Conservation (phyloP, 2,888 invertebrate genomes). For the Drosophila borborema region DNA sequence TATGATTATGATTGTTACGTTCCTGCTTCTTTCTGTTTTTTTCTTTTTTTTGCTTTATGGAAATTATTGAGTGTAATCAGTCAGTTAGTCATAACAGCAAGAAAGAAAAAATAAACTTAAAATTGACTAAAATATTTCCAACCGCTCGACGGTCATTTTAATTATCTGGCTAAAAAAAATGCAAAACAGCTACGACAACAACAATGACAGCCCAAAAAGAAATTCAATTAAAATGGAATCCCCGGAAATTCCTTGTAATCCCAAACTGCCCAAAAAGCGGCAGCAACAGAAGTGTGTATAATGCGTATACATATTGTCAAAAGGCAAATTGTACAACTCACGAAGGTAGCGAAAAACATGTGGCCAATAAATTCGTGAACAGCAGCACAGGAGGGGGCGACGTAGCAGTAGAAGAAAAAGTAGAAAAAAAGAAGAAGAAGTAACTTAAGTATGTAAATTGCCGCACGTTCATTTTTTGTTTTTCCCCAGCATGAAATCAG, state of each 20-base stretch:
- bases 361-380: constrained; percentile 73
- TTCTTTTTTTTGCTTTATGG: constrained; percentile 49
- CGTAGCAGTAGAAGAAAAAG: neutral
- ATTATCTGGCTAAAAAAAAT: constrained; percentile 66
- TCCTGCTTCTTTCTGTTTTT: constrained; percentile 17
- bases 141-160: constrained; percentile 58
- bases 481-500: constrained; percentile 79
- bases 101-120: constrained; percentile 38
- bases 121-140: constrained; percentile 12
- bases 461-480: constrained; percentile 82
- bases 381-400: neutral
- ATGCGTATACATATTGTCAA: constrained; percentile 63
- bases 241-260: constrained; percentile 79
- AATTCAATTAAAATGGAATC: constrained; percentile 79
- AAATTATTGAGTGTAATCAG: constrained; percentile 63
- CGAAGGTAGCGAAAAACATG: constrained; percentile 78
- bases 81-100: constrained; percentile 11
- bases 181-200: constrained; percentile 45
- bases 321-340: constrained; percentile 76
- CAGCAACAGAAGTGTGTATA: constrained; percentile 17
- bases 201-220: constrained; percentile 47
- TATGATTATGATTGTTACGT: constrained; percentile 62
- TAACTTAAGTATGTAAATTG: constrained; percentile 81
- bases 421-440: no score
- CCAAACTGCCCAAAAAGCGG: constrained; percentile 44